Evolutionary conservation across 2,888 invertebrate genomes (phyloP).

Genomic region (Ennomos erosarius): DNA sequence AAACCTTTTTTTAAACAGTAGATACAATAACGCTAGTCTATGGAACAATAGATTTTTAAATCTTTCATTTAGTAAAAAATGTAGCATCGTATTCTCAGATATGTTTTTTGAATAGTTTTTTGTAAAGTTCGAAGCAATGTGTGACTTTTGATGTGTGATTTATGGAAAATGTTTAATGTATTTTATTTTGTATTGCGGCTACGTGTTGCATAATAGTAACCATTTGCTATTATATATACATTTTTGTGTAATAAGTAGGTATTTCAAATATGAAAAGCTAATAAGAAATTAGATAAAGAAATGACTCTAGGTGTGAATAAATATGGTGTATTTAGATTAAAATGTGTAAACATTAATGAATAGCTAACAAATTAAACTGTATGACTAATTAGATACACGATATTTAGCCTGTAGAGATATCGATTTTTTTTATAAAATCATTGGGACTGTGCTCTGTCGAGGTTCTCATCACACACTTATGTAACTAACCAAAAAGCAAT

Average conservation of each 20-base stretch:
- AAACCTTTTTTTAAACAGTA: slow-evolving; percentile 74
- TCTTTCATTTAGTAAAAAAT: slow-evolving; percentile 66
- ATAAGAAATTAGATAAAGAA: slow-evolving; percentile 77
- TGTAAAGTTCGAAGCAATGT: slow-evolving; percentile 73
- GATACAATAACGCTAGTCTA: slow-evolving; percentile 77
- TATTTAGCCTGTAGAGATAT: slow-evolving; percentile 75
- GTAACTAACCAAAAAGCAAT: too few species aligned
- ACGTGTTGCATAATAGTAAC: slow-evolving; percentile 83
- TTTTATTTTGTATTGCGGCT: slow-evolving; percentile 68
- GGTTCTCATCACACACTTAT: slow-evolving; percentile 12
- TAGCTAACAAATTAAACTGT: slow-evolving; percentile 63
- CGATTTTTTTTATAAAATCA: slow-evolving; percentile 49
- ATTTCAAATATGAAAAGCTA: slow-evolving; percentile 73
- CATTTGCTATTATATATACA: slow-evolving; percentile 64
- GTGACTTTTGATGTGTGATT: slow-evolving; percentile 74
- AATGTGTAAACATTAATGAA: slow-evolving; percentile 71
- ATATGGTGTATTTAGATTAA: slow-evolving; percentile 79
- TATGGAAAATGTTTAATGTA: slow-evolving; percentile 76
- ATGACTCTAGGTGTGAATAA: slow-evolving; percentile 78
- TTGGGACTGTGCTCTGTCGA: slow-evolving; percentile 64
- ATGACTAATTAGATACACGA: slow-evolving; percentile 73
- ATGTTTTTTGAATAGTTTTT: slow-evolving; percentile 49
- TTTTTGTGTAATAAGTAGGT: slow-evolving; percentile 79
- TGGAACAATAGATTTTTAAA: slow-evolving; percentile 74
- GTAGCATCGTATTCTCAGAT: slow-evolving; percentile 74